Conservation (phyloP, 2,797 vertebrate species). For the Cichlasoma orientale region DNA sequence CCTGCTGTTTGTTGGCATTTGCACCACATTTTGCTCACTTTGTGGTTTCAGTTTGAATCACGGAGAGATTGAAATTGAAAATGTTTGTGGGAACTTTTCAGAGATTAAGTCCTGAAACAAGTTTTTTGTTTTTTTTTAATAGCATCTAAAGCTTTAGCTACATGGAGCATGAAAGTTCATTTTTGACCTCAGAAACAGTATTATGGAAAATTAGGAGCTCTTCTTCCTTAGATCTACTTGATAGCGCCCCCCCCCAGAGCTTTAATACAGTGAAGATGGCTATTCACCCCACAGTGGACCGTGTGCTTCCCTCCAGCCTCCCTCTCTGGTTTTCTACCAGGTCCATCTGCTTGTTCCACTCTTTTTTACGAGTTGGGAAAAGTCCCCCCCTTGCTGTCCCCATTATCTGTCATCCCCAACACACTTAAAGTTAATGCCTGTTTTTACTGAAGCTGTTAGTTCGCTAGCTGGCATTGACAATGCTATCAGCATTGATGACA, state of each 20-base stretch:
- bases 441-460: fast-evolving
- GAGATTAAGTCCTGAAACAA: background rate
- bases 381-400: too few relatives aligned
- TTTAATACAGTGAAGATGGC: background rate
- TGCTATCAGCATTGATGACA: too few relatives aligned
- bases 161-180: background rate
- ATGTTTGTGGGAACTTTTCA: slow-evolving; percentile 24
- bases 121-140: background rate
- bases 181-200: background rate
- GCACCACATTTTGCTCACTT: slow-evolving; percentile 18
- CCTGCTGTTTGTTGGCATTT: slow-evolving; percentile 56
- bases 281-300: background rate
- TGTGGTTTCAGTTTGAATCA: slow-evolving; percentile 18
- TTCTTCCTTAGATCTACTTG: background rate
- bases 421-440: background rate
- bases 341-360: too few relatives aligned
- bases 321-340: too few relatives aligned
- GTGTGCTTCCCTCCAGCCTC: too few relatives aligned
- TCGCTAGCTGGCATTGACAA: background rate
- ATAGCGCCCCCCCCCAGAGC: background rate
- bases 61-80: slow-evolving; percentile 9
- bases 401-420: too few relatives aligned
- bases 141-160: background rate
- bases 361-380: too few relatives aligned
- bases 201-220: background rate